Evolutionary conservation across 1,140 invertebrate species (phyloP).

Genomic region (Cotesia typhae): DNA sequence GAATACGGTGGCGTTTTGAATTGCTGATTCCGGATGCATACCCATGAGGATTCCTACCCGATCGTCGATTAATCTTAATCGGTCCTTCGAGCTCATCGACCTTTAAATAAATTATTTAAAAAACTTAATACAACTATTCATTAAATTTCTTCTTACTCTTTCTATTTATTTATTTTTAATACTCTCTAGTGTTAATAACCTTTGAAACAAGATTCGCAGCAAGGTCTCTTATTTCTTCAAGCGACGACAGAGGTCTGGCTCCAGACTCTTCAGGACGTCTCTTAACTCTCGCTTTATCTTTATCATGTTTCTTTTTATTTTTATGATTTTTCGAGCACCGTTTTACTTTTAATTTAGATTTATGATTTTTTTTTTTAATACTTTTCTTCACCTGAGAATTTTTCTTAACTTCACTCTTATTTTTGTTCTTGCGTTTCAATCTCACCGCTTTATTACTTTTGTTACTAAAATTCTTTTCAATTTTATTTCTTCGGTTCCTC

Average conservation of each 20-base stretch:
- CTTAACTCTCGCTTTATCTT: constrained; percentile 7
- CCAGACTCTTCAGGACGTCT: neutral
- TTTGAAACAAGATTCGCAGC: constrained; percentile 25
- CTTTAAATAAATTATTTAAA: neutral
- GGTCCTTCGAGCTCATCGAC: constrained; percentile 6
- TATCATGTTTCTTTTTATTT: constrained; percentile 6
- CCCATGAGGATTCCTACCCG: neutral
- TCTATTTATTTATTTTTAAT: neutral
- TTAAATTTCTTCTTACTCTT: neutral
- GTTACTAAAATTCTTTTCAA: too few species aligned
- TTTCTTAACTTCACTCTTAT: too few species aligned
- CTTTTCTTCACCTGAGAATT: too few species aligned
- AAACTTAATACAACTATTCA: neutral
- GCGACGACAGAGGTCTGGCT: constrained; percentile 3
- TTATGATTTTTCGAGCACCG: neutral
- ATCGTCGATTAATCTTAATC: neutral
- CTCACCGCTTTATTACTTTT: too few species aligned
- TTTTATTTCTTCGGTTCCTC: too few species aligned
- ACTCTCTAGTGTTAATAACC: neutral
- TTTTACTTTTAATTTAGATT: too few species aligned
- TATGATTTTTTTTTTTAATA: too few species aligned
- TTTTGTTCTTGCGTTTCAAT: too few species aligned
- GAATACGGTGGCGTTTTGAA: neutral
- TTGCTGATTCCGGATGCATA: neutral
- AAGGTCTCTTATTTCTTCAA: constrained; percentile 28